Conservation (phyloP, 2,888 invertebrate species). For the Polydesmus complanatus region DNA sequence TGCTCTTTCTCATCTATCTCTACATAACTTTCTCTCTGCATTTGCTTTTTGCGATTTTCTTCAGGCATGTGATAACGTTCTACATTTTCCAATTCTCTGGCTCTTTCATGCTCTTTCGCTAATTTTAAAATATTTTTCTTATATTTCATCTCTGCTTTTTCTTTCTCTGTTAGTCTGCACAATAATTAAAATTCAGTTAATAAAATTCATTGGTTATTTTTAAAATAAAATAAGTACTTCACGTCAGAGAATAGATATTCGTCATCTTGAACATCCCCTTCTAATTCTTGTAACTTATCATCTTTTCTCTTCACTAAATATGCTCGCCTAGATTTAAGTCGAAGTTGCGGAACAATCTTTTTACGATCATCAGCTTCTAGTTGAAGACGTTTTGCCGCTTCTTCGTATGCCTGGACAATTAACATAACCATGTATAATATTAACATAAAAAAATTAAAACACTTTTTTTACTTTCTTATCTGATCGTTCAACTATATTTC, state of each 20-base stretch:
- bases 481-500: constrained; percentile 50
- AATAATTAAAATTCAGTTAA: background rate
- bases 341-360: constrained; percentile 70
- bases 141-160: constrained; percentile 68
- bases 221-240: constrained; percentile 56
- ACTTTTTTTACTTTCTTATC: constrained; percentile 31
- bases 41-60: constrained; percentile 33
- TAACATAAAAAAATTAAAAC: constrained; percentile 6
- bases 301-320: constrained; percentile 92
- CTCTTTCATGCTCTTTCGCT: constrained; percentile 90
- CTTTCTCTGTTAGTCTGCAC: constrained; percentile 65
- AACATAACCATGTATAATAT: background rate
- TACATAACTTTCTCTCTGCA: constrained; percentile 44
- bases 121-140: constrained; percentile 78
- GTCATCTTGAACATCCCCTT: constrained; percentile 89
- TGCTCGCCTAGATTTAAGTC: constrained; percentile 79
- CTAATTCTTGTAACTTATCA: constrained; percentile 88
- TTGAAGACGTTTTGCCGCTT: constrained; percentile 80
- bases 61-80: constrained; percentile 91
- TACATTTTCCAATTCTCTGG: constrained; percentile 79
- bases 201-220: background rate
- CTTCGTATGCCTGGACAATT: constrained; percentile 42
- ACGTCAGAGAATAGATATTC: constrained; percentile 84
- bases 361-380: constrained; percentile 72
- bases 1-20: constrained; percentile 75